Base-by-base conservation (phyloP, 2,888 invertebrate species). In the Ligdia adustata region DNA sequence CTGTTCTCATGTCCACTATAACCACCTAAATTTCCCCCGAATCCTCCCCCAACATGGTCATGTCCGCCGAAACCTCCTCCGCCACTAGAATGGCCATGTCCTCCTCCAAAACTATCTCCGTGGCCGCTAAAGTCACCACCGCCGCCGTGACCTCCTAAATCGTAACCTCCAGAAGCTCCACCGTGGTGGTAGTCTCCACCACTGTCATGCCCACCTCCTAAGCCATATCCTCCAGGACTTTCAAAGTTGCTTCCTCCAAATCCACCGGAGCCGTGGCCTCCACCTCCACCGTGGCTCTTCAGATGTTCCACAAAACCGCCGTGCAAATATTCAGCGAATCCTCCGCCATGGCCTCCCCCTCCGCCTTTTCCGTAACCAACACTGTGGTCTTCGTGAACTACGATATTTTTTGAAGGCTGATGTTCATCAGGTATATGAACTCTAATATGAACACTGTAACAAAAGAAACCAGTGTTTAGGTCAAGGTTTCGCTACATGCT, bases 381-480 rank as follows among this genome's bases (percentile, higher is more conserved):
- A n/a, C 60, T 62, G 24, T 56, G 47, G 3, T 79, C 76, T 9
- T 80, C 78, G 53, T 84, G 78, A 35, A 87, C 72, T 39, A 91
- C 72, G 32, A 88, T 82, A 66, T 91, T 89, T 62, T 90, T 89
- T 0, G 85, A 70, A 4, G 82, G 79, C 56, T 90, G 86, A 58
- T 89, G 86, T 42, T 80, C 66, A 60, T 91, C 91, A 56, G 91
- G 91, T 67, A 92, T 78, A 62, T 91, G 91, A 14, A 92, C 87
- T 54, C 91, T 84, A 63, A 92, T 92, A 64, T 92, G 92, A 39
- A 92, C 91, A 69, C 92, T 92, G 82, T 11, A 88, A 90, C 69
- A 72, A 71, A 41, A 54, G 40, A 24, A 37, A 38, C 3, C 7
- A 5, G 12, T 37, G 6, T 15, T 33, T 2, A 32, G 9, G 1